Conservation (phyloP, 1,140 invertebrate species). For the Zaprionus nigranus region DNA sequence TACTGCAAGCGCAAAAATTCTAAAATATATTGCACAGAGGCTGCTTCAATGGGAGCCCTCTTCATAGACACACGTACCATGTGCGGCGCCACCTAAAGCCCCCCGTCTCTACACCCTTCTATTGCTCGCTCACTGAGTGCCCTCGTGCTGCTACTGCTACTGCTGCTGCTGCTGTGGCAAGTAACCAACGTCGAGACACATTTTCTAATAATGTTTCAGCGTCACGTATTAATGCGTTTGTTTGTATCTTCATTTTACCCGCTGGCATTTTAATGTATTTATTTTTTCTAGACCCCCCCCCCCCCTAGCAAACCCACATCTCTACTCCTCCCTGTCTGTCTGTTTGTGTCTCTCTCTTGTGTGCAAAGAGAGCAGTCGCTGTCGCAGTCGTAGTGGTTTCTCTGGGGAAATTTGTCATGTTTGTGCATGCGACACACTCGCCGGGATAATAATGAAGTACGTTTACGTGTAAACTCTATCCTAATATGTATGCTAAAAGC, state of each 20-base stretch:
- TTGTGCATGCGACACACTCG: conserved; percentile 54
- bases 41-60: conserved; percentile 1
- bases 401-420: conserved; percentile 52
- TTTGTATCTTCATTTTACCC: conserved; percentile 84
- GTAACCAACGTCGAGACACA: conserved; percentile 76
- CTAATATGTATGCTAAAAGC: conserved; percentile 59
- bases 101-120: neutral
- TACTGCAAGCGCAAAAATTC: conserved; percentile 65
- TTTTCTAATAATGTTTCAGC: conserved; percentile 83
- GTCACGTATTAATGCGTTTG: conserved; percentile 84
- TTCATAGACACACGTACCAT: conserved; percentile 71
- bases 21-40: conserved; percentile 76
- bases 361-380: neutral
- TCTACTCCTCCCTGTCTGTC: neutral
- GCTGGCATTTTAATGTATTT: conserved; percentile 82
- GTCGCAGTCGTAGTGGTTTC: conserved; percentile 16
- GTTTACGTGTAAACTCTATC: conserved; percentile 56
- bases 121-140: conserved; percentile 9
- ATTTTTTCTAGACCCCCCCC: conserved; percentile 34
- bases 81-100: conserved; percentile 20
- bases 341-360: neutral
- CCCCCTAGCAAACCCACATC: neutral
- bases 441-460: conserved; percentile 55
- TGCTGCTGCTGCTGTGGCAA: conserved; percentile 49
- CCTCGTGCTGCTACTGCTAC: neutral